Percentiles rank a stretch among this genome's conserved stretches.
These are phyloP conservation scores for Slavum lentiscoides DNA, from an alignment of 2,888 invertebrate genomes.

Conservation along the genomic window DNA sequence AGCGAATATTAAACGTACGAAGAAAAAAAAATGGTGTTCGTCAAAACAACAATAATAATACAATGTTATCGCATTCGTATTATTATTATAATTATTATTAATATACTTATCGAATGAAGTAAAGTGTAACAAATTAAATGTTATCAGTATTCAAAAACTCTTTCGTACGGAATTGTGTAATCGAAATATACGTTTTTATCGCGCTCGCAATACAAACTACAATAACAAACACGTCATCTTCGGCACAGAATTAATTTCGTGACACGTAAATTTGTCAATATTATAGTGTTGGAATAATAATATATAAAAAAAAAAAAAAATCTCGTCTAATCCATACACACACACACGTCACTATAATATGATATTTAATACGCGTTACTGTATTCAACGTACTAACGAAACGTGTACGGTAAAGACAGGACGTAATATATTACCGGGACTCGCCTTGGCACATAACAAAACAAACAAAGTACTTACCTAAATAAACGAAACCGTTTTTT, in stretches of 20 bases:
- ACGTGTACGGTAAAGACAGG: background rate
- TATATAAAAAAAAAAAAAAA: no score
- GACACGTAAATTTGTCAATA: background rate
- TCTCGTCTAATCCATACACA: no score
- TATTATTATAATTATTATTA: background rate
- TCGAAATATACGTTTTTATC: background rate
- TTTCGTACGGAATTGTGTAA: background rate
- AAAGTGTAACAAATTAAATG: background rate
- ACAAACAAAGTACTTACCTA: background rate
- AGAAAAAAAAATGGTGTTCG: background rate
- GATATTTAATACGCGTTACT: background rate
- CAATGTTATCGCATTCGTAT: background rate
- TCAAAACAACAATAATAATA: slow-evolving; percentile 2
- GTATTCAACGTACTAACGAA: background rate
- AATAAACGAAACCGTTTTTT: background rate
- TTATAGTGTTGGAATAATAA: background rate
- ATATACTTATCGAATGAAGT: background rate
- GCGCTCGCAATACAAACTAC: background rate
- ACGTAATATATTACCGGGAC: background rate
- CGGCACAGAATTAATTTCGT: no score
- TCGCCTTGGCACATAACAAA: background rate
- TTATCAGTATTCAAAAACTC: background rate
- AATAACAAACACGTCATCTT: no score
- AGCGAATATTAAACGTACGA: background rate
- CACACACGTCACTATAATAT: no score